phyloP scores from a whole-genome alignment of 2,113 vertebrate genomes.

The Sceloporus tristichus region DNA sequence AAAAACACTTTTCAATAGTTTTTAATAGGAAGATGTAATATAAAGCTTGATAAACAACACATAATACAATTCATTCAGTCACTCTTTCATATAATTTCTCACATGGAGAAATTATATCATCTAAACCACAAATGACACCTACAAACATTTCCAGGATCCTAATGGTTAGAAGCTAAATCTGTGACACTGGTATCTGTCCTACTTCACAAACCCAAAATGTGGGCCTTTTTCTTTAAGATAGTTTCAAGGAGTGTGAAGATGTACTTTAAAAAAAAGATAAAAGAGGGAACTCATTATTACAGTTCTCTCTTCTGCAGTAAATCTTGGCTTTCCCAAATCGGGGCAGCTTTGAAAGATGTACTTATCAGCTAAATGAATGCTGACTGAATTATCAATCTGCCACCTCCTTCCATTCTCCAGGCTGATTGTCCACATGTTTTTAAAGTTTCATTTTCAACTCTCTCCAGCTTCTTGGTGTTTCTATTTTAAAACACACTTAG shows the following conservation, averaged over 20 bases:
- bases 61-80: too few relatives aligned
- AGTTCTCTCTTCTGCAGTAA: neutral
- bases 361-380: neutral
- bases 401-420: neutral
- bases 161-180: constrained; percentile 38
- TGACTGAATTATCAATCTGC: neutral
- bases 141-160: neutral
- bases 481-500: neutral
- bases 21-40: too few relatives aligned
- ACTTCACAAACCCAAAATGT: constrained; percentile 46
- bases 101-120: neutral
- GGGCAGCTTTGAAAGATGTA: neutral
- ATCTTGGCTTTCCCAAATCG: neutral
- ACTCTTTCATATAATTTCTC: too few relatives aligned
- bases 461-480: neutral
- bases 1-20: too few relatives aligned
- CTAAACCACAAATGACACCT: constrained; percentile 1
- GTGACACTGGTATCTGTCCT: constrained; percentile 20
- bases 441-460: neutral
- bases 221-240: constrained; percentile 57
- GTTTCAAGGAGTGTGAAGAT: neutral
- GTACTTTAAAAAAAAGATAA: too few relatives aligned
- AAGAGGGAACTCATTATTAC: neutral
- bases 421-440: neutral
- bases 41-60: too few relatives aligned